Evolutionary conservation across 2,797 vertebrate species (phyloP).

Genomic region (Rallus crepitans): DNA sequence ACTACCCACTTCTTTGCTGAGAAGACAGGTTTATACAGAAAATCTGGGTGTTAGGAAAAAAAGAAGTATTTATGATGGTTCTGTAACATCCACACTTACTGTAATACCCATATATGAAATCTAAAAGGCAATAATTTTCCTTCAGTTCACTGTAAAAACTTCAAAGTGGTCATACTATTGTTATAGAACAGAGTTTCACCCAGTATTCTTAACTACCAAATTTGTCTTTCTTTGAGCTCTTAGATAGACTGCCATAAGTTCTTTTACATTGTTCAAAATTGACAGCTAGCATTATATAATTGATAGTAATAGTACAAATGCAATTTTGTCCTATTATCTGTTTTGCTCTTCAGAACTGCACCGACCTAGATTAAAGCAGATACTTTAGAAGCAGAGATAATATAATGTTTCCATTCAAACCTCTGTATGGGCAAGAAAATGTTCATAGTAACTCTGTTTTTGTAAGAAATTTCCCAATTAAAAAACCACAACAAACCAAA

Average conservation of each 20-base stretch:
- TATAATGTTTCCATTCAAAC: not conserved
- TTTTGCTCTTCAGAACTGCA: not conserved
- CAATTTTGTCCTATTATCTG: not conserved
- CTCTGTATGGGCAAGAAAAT: not conserved
- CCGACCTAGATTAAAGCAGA: not conserved
- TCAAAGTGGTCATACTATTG: not conserved
- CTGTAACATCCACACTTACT: not conserved
- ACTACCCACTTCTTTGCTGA: not conserved
- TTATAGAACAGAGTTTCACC: not conserved
- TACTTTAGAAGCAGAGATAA: not conserved
- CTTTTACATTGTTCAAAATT: not conserved
- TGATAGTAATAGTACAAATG: not conserved
- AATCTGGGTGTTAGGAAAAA: not conserved
- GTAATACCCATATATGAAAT: not conserved
- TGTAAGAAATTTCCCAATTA: not conserved
- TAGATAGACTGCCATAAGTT: not conserved
- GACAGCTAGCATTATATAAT: not conserved
- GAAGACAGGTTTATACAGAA: not conserved
- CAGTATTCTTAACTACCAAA: not conserved
- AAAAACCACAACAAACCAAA: not conserved
- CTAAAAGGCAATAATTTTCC: conserved; percentile 1
- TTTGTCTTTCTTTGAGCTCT: not conserved
- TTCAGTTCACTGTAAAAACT: not conserved
- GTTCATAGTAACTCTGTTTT: not conserved
- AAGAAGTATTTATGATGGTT: not conserved